Evolutionary conservation across 1,140 invertebrate genomes (phyloP), one percentile per base, ranked within the genome.

Genomic region (Maconellicoccus hirsutus): DNA sequence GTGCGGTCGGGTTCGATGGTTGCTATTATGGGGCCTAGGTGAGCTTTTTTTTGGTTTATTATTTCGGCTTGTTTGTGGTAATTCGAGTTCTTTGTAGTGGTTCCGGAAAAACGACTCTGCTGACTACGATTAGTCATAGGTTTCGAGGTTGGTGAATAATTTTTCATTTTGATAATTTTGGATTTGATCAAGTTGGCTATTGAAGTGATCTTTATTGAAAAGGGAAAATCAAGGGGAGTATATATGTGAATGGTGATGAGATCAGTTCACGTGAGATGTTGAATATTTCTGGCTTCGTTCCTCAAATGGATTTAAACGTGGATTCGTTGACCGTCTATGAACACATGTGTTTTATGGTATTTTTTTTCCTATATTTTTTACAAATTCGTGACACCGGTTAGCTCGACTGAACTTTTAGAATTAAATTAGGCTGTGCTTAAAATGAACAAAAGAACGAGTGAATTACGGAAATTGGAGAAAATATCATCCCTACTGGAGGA

Each of bases 311-410:
- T 77, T 78, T 90, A 74, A 83, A 84, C 70, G 80, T 88, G 27
- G 85, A 87, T 73, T 83, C 85, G 7, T 80, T 91, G 69, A 88
- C 86, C 1, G 86, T 88, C 21, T 79, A 81, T 70, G 88, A 91
- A 78, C 87, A 90, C 76, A 84, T 91, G 79, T 83, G 84, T 75
- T 89, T 91, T 75, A 90, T 89, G 88, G 88, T n/a, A n/a, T n/a
- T n/a, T n/a, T n/a, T n/a, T n/a, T 89, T 78, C 79, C 80, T 74
- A 39, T 59, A 2, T 26, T 66, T 23, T 3, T 14, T 52, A 16
- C 2, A 52, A 3, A 14, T n/a, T n/a, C n/a, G n/a, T n/a, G n/a
- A n/a, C n/a, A 52, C 16, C 6, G 6, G 4, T 16, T 19, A 8
- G 42, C 12, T 8, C n/a, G n/a, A 52, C 3, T 21, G 27, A 59